A percentile compares a stretch with the other conserved stretches of the same genome.
Conservation (phyloP, 2,888 invertebrate genomes). For the Machimus rusticus region DNA sequence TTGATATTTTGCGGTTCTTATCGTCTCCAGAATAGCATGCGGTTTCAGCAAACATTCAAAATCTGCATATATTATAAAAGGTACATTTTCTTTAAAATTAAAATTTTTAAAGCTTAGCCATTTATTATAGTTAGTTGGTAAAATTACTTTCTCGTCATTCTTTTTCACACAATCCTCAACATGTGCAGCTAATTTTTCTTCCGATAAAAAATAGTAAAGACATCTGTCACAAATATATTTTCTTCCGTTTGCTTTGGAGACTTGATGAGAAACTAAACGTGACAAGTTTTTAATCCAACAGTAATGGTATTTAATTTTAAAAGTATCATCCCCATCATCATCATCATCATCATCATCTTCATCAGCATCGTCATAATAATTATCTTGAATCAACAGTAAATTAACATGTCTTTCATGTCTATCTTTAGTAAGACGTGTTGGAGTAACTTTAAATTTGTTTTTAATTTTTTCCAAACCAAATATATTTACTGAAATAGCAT, state of each 20-base stretch:
- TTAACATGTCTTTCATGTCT: constrained; percentile 1
- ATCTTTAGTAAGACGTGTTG: background rate
- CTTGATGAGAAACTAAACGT: background rate
- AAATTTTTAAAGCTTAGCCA: too few species aligned
- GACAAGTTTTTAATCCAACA: constrained; percentile 26
- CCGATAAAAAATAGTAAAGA: constrained; percentile 10
- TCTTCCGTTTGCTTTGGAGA: background rate
- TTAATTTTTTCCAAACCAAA: background rate
- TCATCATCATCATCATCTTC: background rate
- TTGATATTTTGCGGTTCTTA: background rate
- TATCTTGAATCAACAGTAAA: constrained; percentile 15
- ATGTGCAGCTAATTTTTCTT: background rate
- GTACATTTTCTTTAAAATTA: too few species aligned
- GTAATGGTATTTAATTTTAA: background rate
- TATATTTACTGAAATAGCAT: background rate
- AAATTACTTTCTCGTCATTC: too few species aligned
- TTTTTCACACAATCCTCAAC: too few species aligned
- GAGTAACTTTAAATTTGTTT: background rate
- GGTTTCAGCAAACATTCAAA: too few species aligned
- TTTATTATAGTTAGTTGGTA: too few species aligned
- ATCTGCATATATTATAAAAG: too few species aligned
- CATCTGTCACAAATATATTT: constrained; percentile 33
- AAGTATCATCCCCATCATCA: background rate
- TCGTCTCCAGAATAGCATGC: too few species aligned
- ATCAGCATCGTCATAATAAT: background rate